Base-by-base conservation (phyloP, 2,113 vertebrate species). In the Actenoides lindsayi region DNA sequence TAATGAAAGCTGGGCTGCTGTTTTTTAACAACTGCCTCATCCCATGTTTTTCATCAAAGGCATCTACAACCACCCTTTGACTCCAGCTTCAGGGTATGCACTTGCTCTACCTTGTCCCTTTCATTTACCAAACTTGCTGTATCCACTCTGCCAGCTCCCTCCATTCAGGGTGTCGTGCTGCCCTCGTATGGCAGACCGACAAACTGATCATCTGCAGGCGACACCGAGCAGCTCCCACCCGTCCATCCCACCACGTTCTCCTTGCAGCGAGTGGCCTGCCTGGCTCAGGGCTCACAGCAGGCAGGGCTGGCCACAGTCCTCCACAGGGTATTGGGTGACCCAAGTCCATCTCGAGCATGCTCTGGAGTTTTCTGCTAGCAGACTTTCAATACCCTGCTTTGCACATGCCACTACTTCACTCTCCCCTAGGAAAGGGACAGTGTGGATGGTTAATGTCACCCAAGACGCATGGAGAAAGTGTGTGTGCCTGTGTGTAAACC, bases 101-200 rank as follows among this genome's bases (percentile, higher is more conserved):
- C 80, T 95, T 87, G 80, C 74, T 96, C 31, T 60, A 68, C 82
- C 89, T 79, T 54, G 56, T 73, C 44, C 60, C 39, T 81, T 80
- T 53, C 33, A 13, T 63, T 75, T 65, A 30, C 35, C 25, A 57
- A 81, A 33, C 37, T 33, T 11, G 42, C 20, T 10, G 31, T 8
- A 28, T 37, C 37, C 27, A 6, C 48, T 39, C 74, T 16, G 48
- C 25, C 77, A 64, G 74, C 70, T 57, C 41, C 37, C 25, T 73
- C 63, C 13, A 51, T 87, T 82, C 78, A 67, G 71, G n/a, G 89
- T 87, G 16, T 62, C 88, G 5, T 94, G 87, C 91, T 96, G 96
- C 96, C 95, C 97, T 96, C 97, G 0, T 46, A 94, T 81, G 96
- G 97, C 90, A 93, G 77, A 83, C 16, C 31, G 21, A 54, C 53